phyloP scores from a whole-genome alignment of 2,797 vertebrate genomes.

The Notolabrus celidotus region DNA sequence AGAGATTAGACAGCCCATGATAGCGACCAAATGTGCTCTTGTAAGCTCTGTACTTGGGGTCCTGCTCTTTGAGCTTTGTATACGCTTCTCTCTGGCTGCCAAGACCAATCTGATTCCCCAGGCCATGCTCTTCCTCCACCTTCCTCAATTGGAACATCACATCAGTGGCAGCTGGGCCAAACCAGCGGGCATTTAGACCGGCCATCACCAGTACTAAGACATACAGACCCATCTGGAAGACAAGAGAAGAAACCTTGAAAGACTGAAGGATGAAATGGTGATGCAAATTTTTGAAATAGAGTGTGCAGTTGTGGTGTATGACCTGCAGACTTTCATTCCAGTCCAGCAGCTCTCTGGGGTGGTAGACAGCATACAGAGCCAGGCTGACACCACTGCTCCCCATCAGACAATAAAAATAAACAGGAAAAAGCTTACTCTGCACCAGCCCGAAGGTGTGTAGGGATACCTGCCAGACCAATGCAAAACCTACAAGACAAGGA shows the following conservation, averaged over 20 bases:
- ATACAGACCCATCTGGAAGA: constrained; percentile 85
- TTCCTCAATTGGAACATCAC: constrained; percentile 85
- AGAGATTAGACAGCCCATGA: constrained; percentile 88
- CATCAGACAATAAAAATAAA: constrained; percentile 88
- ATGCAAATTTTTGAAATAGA: background rate
- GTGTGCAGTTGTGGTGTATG: background rate
- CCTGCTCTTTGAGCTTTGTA: constrained; percentile 86
- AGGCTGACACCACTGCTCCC: constrained; percentile 84
- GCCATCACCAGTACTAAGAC: constrained; percentile 82
- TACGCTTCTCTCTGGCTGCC: constrained; percentile 84
- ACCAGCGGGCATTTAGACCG: constrained; percentile 86
- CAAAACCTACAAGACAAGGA: constrained; percentile 82
- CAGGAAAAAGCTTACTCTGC: constrained; percentile 91
- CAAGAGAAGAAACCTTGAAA: background rate
- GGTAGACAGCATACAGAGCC: constrained; percentile 84
- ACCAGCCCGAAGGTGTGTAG: constrained; percentile 90
- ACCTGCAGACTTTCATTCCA: constrained; percentile 88
- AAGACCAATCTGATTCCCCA: constrained; percentile 85
- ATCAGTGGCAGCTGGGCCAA: constrained; percentile 82
- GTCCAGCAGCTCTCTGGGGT: constrained; percentile 86
- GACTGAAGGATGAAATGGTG: background rate
- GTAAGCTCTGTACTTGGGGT: constrained; percentile 87
- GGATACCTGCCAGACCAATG: constrained; percentile 83
- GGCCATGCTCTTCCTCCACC: constrained; percentile 88
- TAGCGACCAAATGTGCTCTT: constrained; percentile 84